A percentile compares a stretch with the other conserved stretches of the same genome.
These are phyloP conservation scores for Crotalus viridis DNA, from an alignment of 2,113 vertebrate species.

Conservation along the genomic window DNA sequence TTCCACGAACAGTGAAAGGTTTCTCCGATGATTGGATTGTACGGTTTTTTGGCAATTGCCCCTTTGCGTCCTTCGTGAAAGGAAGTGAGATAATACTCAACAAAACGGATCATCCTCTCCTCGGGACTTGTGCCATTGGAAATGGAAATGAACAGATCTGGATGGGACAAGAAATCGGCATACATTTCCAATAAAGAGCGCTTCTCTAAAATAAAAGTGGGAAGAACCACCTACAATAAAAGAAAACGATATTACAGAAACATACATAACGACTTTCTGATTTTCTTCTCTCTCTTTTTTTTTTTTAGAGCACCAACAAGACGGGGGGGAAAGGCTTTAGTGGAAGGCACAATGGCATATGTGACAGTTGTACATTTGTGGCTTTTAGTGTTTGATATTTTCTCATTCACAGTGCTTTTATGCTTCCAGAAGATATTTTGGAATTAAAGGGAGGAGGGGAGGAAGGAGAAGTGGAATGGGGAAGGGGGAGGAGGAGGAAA, in stretches of 20 bases:
- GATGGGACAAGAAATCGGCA: slow-evolving; percentile 97
- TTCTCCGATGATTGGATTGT: slow-evolving; percentile 98
- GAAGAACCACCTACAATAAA: slow-evolving; percentile 87
- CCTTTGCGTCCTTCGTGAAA: slow-evolving; percentile 98
- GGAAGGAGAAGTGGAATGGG: not conserved
- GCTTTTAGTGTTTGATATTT: slow-evolving; percentile 6
- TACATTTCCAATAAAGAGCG: slow-evolving; percentile 98
- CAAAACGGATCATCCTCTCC: slow-evolving; percentile 94
- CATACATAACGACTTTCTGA: not conserved
- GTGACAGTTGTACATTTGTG: not conserved
- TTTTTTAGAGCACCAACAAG: not conserved
- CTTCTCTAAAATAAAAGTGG: slow-evolving; percentile 97
- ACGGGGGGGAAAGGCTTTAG: not conserved
- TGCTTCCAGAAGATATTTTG: not conserved
- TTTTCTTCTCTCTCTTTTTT: not conserved
- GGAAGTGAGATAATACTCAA: slow-evolving; percentile 98
- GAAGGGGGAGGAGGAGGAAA: rapidly evolving
- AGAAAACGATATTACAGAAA: not conserved
- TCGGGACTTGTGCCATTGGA: slow-evolving; percentile 80
- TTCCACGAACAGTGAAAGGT: slow-evolving; percentile 97
- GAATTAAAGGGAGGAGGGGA: not conserved
- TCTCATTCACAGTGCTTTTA: not conserved
- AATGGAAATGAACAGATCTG: slow-evolving; percentile 90
- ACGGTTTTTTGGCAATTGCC: slow-evolving; percentile 96
- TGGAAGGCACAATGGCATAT: not conserved